phyloP scores from a whole-genome alignment of 2,888 invertebrate genomes.

The Baccha elongata region DNA sequence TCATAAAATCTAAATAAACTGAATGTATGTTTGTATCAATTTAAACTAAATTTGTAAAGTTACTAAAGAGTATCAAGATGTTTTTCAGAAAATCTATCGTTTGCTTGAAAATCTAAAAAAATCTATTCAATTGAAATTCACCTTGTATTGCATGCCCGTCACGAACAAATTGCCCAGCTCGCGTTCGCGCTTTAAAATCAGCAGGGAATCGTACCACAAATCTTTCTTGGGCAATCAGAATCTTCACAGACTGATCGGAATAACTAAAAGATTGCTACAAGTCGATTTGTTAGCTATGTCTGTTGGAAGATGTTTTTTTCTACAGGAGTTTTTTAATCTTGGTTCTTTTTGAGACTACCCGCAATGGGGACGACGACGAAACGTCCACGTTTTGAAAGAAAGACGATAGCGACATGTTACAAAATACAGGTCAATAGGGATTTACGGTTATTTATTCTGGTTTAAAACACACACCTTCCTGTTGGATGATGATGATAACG shows the following conservation, averaged over 20 bases:
- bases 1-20: too few relatives aligned
- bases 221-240: constrained; percentile 24
- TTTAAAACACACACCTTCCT: constrained; percentile 47
- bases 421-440: constrained; percentile 70
- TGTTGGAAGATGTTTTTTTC: constrained; percentile 19
- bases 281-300: constrained; percentile 44
- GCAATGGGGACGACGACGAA: constrained; percentile 31
- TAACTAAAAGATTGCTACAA: constrained; percentile 40
- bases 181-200: constrained; percentile 34
- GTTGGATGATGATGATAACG: constrained; percentile 14
- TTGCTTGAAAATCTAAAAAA: too few relatives aligned
- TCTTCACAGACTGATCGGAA: constrained; percentile 48
- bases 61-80: too few relatives aligned
- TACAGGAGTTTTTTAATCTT: constrained; percentile 1
- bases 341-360: constrained; percentile 11
- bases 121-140: too few relatives aligned
- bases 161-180: constrained; percentile 56
- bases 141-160: constrained; percentile 21
- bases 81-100: too few relatives aligned
- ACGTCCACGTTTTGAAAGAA: constrained; percentile 4
- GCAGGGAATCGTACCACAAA: not conserved
- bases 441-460: constrained; percentile 68
- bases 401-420: constrained; percentile 35
- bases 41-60: too few relatives aligned
- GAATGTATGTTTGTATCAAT: too few relatives aligned